Evolutionary conservation across 2,113 vertebrate genomes (phyloP).

Genomic region (Xyrauchen texanus): DNA sequence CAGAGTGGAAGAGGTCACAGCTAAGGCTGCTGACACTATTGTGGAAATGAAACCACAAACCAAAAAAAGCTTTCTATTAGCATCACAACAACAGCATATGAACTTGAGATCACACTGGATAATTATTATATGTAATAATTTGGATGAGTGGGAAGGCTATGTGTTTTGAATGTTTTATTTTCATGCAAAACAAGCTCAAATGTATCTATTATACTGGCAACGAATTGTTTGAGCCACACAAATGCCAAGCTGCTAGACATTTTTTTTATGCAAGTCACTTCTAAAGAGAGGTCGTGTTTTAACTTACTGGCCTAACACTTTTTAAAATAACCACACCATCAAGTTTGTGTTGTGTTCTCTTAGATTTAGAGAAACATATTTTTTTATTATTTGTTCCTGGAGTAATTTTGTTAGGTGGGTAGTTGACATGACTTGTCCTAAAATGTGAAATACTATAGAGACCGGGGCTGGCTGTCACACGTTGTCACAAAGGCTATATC

Average conservation of each 20-base stretch:
- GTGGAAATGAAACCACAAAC: background rate
- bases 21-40: conserved; percentile 15
- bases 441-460: too few relatives aligned
- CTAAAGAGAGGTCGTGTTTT: conserved; percentile 10
- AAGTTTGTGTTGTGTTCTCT: background rate
- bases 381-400: too few relatives aligned
- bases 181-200: conserved; percentile 11
- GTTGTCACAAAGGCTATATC: too few relatives aligned
- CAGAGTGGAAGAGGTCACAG: conserved; percentile 22
- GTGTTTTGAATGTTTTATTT: conserved; percentile 14
- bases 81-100: conserved; percentile 2
- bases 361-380: background rate
- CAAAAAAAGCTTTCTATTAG: conserved; percentile 4
- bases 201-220: conserved; percentile 18
- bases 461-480: too few relatives aligned
- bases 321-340: background rate
- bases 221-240: background rate
- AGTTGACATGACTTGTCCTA: too few relatives aligned
- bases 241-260: conserved; percentile 8
- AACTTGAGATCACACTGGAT: background rate
- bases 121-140: conserved; percentile 19
- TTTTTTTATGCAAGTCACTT: background rate
- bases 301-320: conserved; percentile 1
- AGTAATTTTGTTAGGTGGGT: too few relatives aligned
- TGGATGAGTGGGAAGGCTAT: conserved; percentile 14